Conservation (phyloP, 2,888 invertebrate genomes). For the Erebia aethiops region DNA sequence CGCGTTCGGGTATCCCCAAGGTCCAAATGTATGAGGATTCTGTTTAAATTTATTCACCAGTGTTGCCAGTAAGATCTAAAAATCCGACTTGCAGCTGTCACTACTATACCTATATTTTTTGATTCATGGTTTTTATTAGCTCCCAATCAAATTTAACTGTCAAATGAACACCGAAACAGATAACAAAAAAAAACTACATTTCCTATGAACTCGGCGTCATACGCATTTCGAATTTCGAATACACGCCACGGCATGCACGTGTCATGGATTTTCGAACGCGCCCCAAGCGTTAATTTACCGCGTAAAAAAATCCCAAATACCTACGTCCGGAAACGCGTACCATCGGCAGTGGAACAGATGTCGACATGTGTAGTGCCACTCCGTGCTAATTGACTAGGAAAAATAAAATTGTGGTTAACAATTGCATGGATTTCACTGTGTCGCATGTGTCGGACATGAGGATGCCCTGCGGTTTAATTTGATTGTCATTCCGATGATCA, state of each 20-base stretch:
- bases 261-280: slow-evolving; percentile 55
- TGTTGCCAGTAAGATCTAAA: too few relatives aligned
- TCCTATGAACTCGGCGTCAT: slow-evolving; percentile 15
- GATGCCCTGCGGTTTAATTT: slow-evolving; percentile 3
- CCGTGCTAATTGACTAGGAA: slow-evolving; percentile 74
- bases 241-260: slow-evolving; percentile 52
- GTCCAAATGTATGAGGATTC: too few relatives aligned
- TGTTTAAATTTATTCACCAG: too few relatives aligned
- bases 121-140: background rate
- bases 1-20: too few relatives aligned
- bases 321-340: slow-evolving; percentile 70
- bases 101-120: background rate
- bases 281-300: slow-evolving; percentile 67
- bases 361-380: slow-evolving; percentile 72
- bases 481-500: background rate
- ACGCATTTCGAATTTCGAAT: slow-evolving; percentile 38
- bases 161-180: slow-evolving; percentile 8
- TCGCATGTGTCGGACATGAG: slow-evolving; percentile 15
- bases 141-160: background rate
- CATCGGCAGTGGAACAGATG: slow-evolving; percentile 78
- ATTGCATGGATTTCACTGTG: slow-evolving; percentile 19
- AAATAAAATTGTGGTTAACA: slow-evolving; percentile 56
- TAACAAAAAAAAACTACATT: slow-evolving; percentile 12
- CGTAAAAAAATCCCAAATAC: slow-evolving; percentile 61
- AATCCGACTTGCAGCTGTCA: too few relatives aligned